A percentile compares a stretch with the other conserved stretches of the same genome.
These are phyloP conservation scores for Spodoptera frugiperda DNA, from an alignment of 1,140 invertebrate species.

Conservation along the genomic window DNA sequence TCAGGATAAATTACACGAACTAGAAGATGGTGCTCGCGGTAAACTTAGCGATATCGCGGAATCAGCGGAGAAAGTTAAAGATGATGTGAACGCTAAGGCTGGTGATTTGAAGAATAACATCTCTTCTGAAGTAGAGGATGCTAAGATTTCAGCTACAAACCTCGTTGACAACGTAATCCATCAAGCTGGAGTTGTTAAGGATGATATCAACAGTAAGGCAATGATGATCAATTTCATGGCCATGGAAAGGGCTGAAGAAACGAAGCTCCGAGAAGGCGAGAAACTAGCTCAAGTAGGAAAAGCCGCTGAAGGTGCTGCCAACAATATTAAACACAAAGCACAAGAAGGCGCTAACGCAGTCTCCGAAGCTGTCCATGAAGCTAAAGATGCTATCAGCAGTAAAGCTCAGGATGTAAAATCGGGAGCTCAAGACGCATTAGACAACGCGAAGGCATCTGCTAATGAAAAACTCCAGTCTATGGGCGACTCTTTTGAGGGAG, in stretches of 20 bases:
- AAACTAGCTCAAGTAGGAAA: constrained; percentile 56
- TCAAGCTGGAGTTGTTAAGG: constrained; percentile 58
- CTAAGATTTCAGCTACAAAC: constrained; percentile 64
- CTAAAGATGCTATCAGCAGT: constrained; percentile 59
- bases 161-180: constrained; percentile 59
- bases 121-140: constrained; percentile 62
- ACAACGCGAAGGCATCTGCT: constrained; percentile 59
- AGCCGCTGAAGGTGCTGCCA: constrained; percentile 52
- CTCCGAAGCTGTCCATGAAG: constrained; percentile 53
- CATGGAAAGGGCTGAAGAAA: constrained; percentile 73
- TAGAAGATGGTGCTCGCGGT: constrained; percentile 61
- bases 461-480: constrained; percentile 58
- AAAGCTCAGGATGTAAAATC: constrained; percentile 59
- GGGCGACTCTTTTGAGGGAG: constrained; percentile 58
- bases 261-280: constrained; percentile 62
- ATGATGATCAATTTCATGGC: constrained; percentile 72
- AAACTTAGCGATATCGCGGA: constrained; percentile 39
- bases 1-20: constrained; percentile 64
- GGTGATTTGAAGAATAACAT: constrained; percentile 61
- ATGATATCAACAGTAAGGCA: constrained; percentile 67
- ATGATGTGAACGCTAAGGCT: constrained; percentile 60
- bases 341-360: constrained; percentile 55
- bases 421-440: constrained; percentile 56
- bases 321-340: constrained; percentile 59
- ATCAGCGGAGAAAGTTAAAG: constrained; percentile 45